phyloP scores from a whole-genome alignment of 1,140 invertebrate genomes.

The Panagrolaimus sp. region DNA sequence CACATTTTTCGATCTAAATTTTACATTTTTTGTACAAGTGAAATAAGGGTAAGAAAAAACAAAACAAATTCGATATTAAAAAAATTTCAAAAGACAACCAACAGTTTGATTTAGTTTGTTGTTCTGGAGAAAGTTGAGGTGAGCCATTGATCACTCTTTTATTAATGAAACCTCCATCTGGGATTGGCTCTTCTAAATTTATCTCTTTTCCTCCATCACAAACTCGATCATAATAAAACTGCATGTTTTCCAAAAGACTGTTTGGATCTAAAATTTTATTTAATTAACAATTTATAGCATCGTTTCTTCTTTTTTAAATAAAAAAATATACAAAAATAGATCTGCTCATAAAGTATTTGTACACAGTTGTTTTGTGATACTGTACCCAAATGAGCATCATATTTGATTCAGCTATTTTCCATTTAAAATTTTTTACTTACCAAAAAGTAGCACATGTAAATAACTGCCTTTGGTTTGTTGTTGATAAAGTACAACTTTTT shows the following conservation, averaged over 20 bases:
- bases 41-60: too few species aligned
- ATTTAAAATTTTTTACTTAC: not conserved
- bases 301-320: too few species aligned
- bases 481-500: constrained; percentile 18
- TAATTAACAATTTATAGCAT: too few species aligned
- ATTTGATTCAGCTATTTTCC: not conserved
- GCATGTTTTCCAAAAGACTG: constrained; percentile 2
- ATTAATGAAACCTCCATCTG: constrained; percentile 15
- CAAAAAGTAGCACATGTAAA: constrained; percentile 15
- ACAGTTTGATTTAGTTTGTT: constrained; percentile 3
- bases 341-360: too few species aligned
- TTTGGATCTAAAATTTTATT: constrained; percentile 13
- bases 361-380: too few species aligned
- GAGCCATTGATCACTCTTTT: constrained; percentile 8
- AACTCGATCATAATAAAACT: constrained; percentile 16
- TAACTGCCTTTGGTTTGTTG: constrained; percentile 16
- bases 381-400: too few species aligned
- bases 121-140: not conserved
- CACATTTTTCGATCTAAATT: constrained; percentile 17
- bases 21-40: not conserved
- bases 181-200: constrained; percentile 15
- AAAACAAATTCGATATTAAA: not conserved
- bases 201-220: constrained; percentile 11
- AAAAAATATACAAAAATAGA: too few species aligned
- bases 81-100: not conserved